Evolutionary conservation across 2,113 vertebrate species (phyloP), one percentile per base, ranked within the genome.

Genomic region (Cacatua alba): DNA sequence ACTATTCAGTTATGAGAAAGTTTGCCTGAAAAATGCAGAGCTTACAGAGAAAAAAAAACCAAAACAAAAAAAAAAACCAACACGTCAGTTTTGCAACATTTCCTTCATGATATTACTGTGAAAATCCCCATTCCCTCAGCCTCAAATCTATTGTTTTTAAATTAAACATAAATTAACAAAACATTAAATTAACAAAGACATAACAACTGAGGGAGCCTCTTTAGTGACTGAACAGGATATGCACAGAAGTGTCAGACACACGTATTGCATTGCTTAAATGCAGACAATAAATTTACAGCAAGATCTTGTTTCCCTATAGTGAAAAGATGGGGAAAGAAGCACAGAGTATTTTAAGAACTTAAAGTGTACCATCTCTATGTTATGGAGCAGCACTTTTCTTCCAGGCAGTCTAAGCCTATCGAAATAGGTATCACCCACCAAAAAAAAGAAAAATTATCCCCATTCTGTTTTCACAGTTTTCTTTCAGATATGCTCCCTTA

Each of bases 11-110:
- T 95, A 87, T 43, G 31, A 35, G 62, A 72, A 96, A 90, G 77
- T 93, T 88, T 88, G 82, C 49, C 53, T 71, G 53, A 92, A 88
- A 82, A 85, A 91, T 26, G 69, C 80, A 93, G 82, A 62, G 78
- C 35, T 83, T 72, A 88, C 91, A 88, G 11, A 96, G 59, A 7
- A 77, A 64, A 86, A 86, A 64, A 37, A 37, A 37, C 37, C 83
- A 15, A 55, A 55, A 13, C 31, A 18, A 3, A 80, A 5, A 5
- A 29, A 53, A 18, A 5, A 15, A 51, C n/a, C n/a, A 46, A 4
- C 49, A 39, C 25, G 16, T 89, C 92, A 86, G 65, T 62, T 92
- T 65, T 62, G 52, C 83, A 95, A 79, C 51, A 76, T 82, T 95
- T 96, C 86, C 81, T 93, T 51, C 72, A 85, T 3, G 13, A 55